phyloP scores from a whole-genome alignment of 2,113 vertebrate species.

The Pyxicephalus adspersus region DNA sequence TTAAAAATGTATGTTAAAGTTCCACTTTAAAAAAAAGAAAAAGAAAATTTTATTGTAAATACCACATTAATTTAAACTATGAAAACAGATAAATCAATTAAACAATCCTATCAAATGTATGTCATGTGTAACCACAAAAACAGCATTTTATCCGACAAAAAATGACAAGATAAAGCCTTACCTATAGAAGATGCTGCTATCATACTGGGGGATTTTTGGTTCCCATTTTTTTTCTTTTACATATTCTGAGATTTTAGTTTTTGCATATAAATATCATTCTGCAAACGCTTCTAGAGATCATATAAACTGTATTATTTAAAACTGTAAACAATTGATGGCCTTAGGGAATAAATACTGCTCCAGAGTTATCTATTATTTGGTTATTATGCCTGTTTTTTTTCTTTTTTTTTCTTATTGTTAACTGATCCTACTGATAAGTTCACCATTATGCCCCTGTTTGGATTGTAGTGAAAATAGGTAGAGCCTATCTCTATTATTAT shows the following conservation, averaged over 20 bases:
- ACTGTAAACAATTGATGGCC: conserved; percentile 29
- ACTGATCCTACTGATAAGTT: background rate
- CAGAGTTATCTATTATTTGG: conserved; percentile 17
- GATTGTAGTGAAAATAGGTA: background rate
- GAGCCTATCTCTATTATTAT: too few species aligned
- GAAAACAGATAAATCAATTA: too few species aligned
- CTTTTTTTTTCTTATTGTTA: background rate
- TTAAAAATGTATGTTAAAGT: too few species aligned
- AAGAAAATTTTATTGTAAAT: too few species aligned
- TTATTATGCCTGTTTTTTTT: background rate
- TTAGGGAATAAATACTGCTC: conserved; percentile 8
- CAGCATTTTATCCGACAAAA: too few species aligned
- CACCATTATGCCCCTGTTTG: conserved; percentile 3
- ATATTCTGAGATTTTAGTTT: background rate
- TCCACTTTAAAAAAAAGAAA: too few species aligned
- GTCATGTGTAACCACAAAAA: background rate
- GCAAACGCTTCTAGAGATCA: background rate
- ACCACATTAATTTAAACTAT: too few species aligned
- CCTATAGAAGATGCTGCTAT: background rate
- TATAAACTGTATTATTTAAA: conserved; percentile 38
- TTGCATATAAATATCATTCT: conserved; percentile 5
- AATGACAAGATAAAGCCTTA: background rate
- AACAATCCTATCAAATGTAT: too few species aligned
- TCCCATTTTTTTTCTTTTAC: background rate
- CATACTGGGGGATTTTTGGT: background rate